Base-by-base conservation (phyloP, 37 sponge, comb jelly and placozoan genomes). In the Corticium candelabrum region DNA sequence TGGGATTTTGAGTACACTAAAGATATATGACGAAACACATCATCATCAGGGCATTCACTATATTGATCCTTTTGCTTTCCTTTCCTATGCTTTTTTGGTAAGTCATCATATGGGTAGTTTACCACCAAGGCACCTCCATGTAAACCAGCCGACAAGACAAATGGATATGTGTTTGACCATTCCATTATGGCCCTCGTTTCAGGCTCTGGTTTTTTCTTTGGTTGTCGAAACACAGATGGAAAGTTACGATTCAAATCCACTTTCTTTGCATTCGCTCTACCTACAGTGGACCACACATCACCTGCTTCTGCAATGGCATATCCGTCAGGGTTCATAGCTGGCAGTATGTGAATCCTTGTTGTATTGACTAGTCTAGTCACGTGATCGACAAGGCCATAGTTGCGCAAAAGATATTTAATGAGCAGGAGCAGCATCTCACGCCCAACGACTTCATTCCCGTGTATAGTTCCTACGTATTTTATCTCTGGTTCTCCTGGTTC, bases 311-410 rank as follows among this genome's bases (percentile, higher is more conserved):
- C 84, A 5, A 29, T 38, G 0, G 68, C 76, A 56, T 89, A 94
- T 0, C 99, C 99, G 81, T 97, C 99, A 21, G 99, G 99, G 74
- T 97, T 97, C 92, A 97, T 89, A 40, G 92, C 82, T 33, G 99
- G 99, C 90, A 97, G 70, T 29, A 97, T 87, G 82, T 94, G 93
- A 36, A 97, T 92, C 1, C 99, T 74, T 4, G 99, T 97, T 27
- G 81, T 57, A 41, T 91, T 77, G 11, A 97, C 82, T 21, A 94
- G 80, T 38, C 73, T 37, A 0, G 89, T 97, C 0, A 97, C 50
- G 2, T 2, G 37, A 0, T 41, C 41, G 34, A 75, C 40, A 0
- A 36, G 69, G 40, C 83, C 85, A 75, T 97, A 97, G 68, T 88
- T 82, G 56, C 83, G 79, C 74, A 89, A 94, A 38, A 97, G 79